phyloP scores from a whole-genome alignment of 2,888 invertebrate species.

The Nephrotoma flavescens region DNA sequence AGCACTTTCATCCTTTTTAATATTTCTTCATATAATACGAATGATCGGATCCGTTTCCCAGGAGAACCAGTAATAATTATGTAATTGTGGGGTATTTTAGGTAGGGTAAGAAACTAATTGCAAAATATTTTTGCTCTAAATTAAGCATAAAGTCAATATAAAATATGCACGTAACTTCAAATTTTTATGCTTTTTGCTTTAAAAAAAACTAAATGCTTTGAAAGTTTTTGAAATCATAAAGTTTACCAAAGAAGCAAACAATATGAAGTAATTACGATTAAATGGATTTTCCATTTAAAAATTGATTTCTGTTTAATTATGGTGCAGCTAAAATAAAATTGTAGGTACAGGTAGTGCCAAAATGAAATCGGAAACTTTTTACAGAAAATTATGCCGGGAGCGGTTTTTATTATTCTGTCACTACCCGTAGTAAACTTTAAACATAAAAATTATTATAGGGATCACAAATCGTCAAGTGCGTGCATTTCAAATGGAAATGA shows the following conservation, averaged over 20 bases:
- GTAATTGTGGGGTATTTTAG: neutral
- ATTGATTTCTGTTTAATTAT: neutral
- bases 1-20: neutral
- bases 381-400: no score
- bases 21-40: neutral
- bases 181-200: neutral
- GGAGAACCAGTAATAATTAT: neutral
- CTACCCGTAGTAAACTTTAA: no score
- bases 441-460: no score
- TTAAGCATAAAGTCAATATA: neutral
- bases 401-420: no score
- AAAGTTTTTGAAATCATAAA: neutral
- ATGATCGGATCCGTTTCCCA: neutral
- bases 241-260: neutral
- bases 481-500: no score
- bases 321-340: no score
- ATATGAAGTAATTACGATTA: neutral
- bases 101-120: neutral
- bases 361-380: no score
- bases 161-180: neutral
- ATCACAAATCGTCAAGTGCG: no score
- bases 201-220: neutral
- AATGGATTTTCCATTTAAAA: neutral
- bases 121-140: neutral
- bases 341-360: no score